These are phyloP conservation scores for Python bivittatus DNA, from an alignment of 2,113 vertebrate species.

Conservation along the genomic window DNA sequence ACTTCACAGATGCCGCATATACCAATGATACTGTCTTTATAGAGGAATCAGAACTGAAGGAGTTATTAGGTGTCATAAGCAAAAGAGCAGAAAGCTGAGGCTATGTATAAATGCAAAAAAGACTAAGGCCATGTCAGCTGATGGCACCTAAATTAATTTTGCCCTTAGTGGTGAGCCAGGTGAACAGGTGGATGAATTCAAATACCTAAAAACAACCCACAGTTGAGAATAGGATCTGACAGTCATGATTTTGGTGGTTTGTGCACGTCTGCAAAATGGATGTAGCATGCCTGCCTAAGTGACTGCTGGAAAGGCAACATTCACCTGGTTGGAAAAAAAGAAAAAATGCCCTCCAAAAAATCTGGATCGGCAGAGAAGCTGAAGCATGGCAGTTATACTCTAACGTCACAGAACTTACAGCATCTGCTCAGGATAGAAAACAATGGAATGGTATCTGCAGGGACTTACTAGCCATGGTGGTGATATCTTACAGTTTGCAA, in stretches of 20 bases:
- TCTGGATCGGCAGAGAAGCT: background rate
- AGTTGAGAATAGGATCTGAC: background rate
- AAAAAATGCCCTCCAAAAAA: background rate
- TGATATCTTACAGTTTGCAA: background rate
- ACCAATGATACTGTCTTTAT: too few relatives aligned
- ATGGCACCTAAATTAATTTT: too few relatives aligned
- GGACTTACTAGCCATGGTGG: background rate
- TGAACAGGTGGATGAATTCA: too few relatives aligned
- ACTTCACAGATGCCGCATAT: too few relatives aligned
- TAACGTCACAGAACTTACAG: background rate
- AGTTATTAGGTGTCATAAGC: too few relatives aligned
- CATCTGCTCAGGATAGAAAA: background rate
- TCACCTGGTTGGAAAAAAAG: background rate
- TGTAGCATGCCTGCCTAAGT: background rate
- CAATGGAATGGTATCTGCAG: background rate
- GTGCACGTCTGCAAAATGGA: background rate
- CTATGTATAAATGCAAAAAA: too few relatives aligned
- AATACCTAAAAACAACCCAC: too few relatives aligned
- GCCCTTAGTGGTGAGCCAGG: too few relatives aligned
- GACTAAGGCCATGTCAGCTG: too few relatives aligned
- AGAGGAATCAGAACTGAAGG: too few relatives aligned
- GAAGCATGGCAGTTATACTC: background rate
- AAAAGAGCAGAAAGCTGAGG: too few relatives aligned
- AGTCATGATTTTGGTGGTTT: background rate
- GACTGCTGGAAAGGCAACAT: background rate